phyloP scores from a whole-genome alignment of 1,140 invertebrate species.

The Drosophila erecta region DNA sequence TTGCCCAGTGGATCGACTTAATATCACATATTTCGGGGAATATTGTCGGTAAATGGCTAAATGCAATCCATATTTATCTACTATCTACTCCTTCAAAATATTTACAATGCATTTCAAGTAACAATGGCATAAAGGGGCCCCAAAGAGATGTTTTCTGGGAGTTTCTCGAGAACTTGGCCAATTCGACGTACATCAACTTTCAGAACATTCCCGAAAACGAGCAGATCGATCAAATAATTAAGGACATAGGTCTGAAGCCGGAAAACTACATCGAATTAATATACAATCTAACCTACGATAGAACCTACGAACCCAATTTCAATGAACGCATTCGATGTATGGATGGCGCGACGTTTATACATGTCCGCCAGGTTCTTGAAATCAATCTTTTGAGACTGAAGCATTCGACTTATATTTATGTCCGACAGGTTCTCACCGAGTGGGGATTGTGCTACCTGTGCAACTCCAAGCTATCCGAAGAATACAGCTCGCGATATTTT shows the following conservation, averaged over 20 bases:
- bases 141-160: constrained; percentile 52
- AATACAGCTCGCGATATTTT: constrained; percentile 62
- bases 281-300: constrained; percentile 73
- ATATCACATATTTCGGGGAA: constrained; percentile 78
- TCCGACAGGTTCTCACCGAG: constrained; percentile 75
- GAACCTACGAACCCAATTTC: constrained; percentile 46
- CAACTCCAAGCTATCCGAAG: constrained; percentile 55
- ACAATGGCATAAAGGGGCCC: constrained; percentile 27
- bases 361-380: constrained; percentile 60
- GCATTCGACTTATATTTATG: constrained; percentile 34
- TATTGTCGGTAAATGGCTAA: constrained; percentile 83
- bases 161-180: constrained; percentile 78
- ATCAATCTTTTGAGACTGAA: no score
- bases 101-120: constrained; percentile 12
- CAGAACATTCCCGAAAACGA: constrained; percentile 64
- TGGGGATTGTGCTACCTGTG: constrained; percentile 77
- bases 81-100: not conserved
- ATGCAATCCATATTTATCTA: not conserved
- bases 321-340: constrained; percentile 43
- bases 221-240: constrained; percentile 50
- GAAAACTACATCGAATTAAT: constrained; percentile 76
- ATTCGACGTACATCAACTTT: constrained; percentile 78
- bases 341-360: constrained; percentile 57
- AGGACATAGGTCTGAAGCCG: constrained; percentile 53
- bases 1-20: constrained; percentile 85